These are phyloP conservation scores for Nasonia giraulti DNA, from an alignment of 1,140 invertebrate genomes.

Conservation along the genomic window DNA sequence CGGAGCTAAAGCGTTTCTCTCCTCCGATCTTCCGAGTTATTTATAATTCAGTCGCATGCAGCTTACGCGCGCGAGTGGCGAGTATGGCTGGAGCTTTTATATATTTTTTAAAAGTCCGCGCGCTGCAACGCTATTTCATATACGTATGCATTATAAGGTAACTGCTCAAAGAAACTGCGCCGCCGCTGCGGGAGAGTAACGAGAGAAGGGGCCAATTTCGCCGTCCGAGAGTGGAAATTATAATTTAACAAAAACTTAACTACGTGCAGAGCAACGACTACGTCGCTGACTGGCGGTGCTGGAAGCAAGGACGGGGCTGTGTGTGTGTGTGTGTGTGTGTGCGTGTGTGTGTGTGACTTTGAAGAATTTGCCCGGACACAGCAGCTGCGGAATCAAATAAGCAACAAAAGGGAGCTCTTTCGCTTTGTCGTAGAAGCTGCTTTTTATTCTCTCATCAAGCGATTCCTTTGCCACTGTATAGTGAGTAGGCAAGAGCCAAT, in stretches of 20 bases:
- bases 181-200: neutral
- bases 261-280: neutral
- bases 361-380: neutral
- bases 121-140: constrained; percentile 15
- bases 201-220: neutral
- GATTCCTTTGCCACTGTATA: neutral
- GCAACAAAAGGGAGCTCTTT: neutral
- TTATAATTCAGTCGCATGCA: neutral
- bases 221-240: constrained; percentile 10
- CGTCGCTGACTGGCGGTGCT: too few relatives aligned
- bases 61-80: neutral
- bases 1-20: too few relatives aligned
- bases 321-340: too few relatives aligned
- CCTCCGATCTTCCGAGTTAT: neutral
- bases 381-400: neutral
- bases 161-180: neutral
- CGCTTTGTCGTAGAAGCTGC: neutral
- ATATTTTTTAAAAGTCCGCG: constrained; percentile 10
- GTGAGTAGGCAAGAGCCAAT: constrained; percentile 1
- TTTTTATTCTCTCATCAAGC: constrained; percentile 1
- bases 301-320: too few relatives aligned
- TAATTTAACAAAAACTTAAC: constrained; percentile 14
- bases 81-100: neutral
- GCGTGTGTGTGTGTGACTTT: neutral
- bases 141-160: neutral